Percentiles rank a stretch among this genome's conserved stretches.
Conservation (phyloP, 2,888 invertebrate genomes). For the Eupithecia pulchellata region DNA sequence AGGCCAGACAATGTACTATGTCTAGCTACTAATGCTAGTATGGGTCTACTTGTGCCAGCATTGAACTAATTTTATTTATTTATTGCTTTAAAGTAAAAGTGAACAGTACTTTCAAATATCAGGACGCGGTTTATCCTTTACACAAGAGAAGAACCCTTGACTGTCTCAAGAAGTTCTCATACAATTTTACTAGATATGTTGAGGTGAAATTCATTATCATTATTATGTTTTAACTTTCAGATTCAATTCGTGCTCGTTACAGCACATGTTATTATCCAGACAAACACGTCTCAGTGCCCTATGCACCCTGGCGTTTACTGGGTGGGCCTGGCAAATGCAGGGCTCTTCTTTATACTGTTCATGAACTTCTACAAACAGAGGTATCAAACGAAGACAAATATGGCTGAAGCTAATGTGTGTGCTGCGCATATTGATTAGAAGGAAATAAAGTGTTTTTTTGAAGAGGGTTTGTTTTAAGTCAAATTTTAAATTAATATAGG, state of each 20-base stretch:
- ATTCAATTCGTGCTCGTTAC: constrained; percentile 54
- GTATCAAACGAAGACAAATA: constrained; percentile 34
- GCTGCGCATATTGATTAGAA: constrained; percentile 27
- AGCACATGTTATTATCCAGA: constrained; percentile 51
- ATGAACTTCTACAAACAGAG: constrained; percentile 54
- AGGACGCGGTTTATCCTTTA: too few relatives aligned
- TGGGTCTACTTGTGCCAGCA: too few relatives aligned
- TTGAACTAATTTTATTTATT: too few relatives aligned
- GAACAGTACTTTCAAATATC: too few relatives aligned
- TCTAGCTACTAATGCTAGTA: too few relatives aligned
- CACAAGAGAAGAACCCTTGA: too few relatives aligned
- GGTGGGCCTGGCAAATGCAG: constrained; percentile 50
- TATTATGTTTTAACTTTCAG: constrained; percentile 46
- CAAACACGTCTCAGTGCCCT: constrained; percentile 53
- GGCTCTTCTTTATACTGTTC: constrained; percentile 54
- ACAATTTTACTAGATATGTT: too few relatives aligned
- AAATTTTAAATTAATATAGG: not conserved
- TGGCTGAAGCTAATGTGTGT: constrained; percentile 29
- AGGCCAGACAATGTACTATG: not conserved
- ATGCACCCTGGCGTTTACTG: constrained; percentile 52
- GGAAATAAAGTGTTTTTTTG: constrained; percentile 4
- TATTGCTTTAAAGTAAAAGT: too few relatives aligned
- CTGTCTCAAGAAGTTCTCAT: too few relatives aligned
- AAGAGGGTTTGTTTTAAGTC: not conserved
- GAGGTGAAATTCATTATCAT: not conserved